A percentile compares a stretch with the other conserved stretches of the same genome.
Conservation (phyloP, 2,888 invertebrate genomes). For the Trichopoda pennipes region DNA sequence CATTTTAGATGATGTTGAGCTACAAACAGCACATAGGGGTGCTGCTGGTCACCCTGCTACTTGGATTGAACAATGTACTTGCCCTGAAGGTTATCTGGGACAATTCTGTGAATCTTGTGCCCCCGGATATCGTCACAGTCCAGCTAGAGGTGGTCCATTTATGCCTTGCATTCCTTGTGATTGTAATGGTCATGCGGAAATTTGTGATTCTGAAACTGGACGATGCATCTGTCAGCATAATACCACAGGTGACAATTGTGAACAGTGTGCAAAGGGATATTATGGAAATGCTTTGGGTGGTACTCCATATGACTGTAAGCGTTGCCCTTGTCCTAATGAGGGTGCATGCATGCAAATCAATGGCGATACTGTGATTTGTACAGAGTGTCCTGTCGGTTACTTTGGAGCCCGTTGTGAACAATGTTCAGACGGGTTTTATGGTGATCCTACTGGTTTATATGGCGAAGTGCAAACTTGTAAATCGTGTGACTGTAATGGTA, state of each 20-base stretch:
- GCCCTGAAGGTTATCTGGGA: slow-evolving; percentile 92
- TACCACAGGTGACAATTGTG: slow-evolving; percentile 97
- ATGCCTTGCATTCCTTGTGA: slow-evolving; percentile 97
- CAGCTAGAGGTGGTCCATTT: slow-evolving; percentile 95
- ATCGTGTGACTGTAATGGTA: slow-evolving; percentile 95
- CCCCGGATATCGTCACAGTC: slow-evolving; percentile 95
- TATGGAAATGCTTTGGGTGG: slow-evolving; percentile 96
- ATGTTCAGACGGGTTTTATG: slow-evolving; percentile 97
- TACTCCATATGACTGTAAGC: slow-evolving; percentile 91
- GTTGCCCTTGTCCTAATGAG: slow-evolving; percentile 96
- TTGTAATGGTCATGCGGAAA: slow-evolving; percentile 97
- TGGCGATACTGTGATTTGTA: slow-evolving; percentile 93
- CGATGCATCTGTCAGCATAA: slow-evolving; percentile 98
- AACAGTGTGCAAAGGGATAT: slow-evolving; percentile 95
- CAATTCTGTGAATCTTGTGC: slow-evolving; percentile 99
- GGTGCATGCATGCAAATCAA: slow-evolving; percentile 95
- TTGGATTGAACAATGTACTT: slow-evolving; percentile 97
- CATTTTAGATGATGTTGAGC: slow-evolving; percentile 92
- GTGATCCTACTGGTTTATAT: slow-evolving; percentile 90
- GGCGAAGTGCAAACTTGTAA: slow-evolving; percentile 87
- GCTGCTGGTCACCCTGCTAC: slow-evolving; percentile 89
- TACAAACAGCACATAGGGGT: slow-evolving; percentile 93
- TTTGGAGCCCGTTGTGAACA: slow-evolving; percentile 94
- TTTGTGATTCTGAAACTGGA: slow-evolving; percentile 97
- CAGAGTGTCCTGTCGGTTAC: slow-evolving; percentile 96